These are phyloP conservation scores for Zhengitettix transpicula DNA, from an alignment of 2,888 invertebrate genomes.

Conservation along the genomic window DNA sequence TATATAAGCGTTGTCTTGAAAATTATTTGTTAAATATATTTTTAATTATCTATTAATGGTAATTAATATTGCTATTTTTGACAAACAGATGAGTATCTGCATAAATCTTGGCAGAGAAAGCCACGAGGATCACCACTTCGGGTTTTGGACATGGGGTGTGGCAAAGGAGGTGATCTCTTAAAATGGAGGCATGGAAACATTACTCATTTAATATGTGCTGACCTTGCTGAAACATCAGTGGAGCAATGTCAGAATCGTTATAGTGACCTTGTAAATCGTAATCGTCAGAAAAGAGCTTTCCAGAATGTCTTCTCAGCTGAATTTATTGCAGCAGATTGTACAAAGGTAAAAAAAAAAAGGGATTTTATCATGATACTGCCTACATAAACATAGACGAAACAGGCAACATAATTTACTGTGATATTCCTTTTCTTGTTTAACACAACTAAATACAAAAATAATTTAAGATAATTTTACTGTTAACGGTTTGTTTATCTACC, in stretches of 20 bases:
- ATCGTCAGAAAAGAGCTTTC: slow-evolving; percentile 10
- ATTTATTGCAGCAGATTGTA: slow-evolving; percentile 83
- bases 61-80: no score
- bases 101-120: slow-evolving; percentile 43
- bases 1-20: no score
- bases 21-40: no score
- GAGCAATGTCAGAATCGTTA: slow-evolving; percentile 80
- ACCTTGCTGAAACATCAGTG: slow-evolving; percentile 85
- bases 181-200: slow-evolving; percentile 85
- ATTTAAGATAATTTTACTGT: no score
- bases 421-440: no score
- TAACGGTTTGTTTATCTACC: no score
- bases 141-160: slow-evolving; percentile 90
- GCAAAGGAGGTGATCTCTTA: slow-evolving; percentile 95
- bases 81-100: slow-evolving; percentile 34
- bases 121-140: slow-evolving; percentile 43
- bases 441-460: no score
- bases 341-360: slow-evolving; percentile 40
- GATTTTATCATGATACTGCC: background rate
- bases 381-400: no score
- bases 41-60: no score
- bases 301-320: slow-evolving; percentile 56
- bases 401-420: no score
- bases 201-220: slow-evolving; percentile 70
- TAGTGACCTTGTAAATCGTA: slow-evolving; percentile 27